A percentile compares a stretch with the other conserved stretches of the same genome.
phyloP scores from a whole-genome alignment of 2,113 vertebrate genomes.

The Rhinolophus ferrumequinum region DNA sequence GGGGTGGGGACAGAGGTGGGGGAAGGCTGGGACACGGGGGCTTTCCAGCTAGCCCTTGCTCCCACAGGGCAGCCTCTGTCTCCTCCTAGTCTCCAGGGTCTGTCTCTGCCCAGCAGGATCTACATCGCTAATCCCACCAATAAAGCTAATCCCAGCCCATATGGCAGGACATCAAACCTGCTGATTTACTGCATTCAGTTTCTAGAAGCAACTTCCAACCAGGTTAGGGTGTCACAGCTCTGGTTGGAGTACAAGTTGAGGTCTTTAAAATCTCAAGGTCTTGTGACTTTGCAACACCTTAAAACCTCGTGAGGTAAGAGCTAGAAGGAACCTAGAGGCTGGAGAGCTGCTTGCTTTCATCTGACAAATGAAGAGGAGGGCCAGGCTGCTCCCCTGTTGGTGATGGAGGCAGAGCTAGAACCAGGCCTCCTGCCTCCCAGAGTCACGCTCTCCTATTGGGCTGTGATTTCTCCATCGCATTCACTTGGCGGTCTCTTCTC shows the following conservation, averaged over 20 bases:
- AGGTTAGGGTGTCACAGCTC: neutral
- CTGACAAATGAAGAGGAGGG: neutral
- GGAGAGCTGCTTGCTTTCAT: neutral
- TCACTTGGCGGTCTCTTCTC: neutral
- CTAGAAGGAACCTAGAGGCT: neutral
- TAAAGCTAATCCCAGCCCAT: neutral
- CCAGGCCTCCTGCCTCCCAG: neutral
- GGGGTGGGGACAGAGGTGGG: too few relatives aligned
- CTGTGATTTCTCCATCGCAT: rapidly evolving
- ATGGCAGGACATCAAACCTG: neutral
- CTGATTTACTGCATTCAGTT: neutral
- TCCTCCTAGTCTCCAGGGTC: neutral
- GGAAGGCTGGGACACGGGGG: neutral
- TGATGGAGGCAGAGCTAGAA: neutral
- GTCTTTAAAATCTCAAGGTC: neutral
- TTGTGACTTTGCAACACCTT: neutral
- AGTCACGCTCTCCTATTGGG: neutral
- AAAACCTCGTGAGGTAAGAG: neutral
- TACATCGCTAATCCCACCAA: neutral
- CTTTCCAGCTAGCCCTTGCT: neutral
- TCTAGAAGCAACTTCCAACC: neutral
- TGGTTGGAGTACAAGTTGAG: neutral
- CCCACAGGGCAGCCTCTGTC: too few relatives aligned
- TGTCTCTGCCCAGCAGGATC: neutral
- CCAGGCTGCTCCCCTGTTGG: neutral